These are phyloP conservation scores for Belgica antarctica DNA, from an alignment of 2,888 invertebrate genomes.

Conservation along the genomic window DNA sequence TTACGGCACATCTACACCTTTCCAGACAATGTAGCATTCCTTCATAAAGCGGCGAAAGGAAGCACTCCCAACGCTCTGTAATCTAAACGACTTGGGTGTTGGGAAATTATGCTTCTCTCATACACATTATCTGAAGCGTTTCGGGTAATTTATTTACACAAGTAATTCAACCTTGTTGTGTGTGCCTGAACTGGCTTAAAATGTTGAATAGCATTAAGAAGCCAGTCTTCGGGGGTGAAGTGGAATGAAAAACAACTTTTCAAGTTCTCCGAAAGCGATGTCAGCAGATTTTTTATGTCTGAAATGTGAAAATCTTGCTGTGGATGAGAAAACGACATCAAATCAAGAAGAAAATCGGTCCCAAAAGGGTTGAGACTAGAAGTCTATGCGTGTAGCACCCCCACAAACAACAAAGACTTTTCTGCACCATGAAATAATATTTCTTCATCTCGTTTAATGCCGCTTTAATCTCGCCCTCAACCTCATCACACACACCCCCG, in stretches of 20 bases:
- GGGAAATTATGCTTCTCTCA: conserved; percentile 3
- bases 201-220: too few relatives aligned
- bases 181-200: neutral
- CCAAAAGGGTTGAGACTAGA: neutral
- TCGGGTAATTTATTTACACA: conserved; percentile 25
- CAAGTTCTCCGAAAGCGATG: conserved; percentile 4
- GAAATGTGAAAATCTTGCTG: neutral
- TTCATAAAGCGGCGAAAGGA: neutral
- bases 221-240: too few relatives aligned
- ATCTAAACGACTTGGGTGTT: conserved; percentile 21
- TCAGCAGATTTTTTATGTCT: conserved; percentile 16
- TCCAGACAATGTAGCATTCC: too few relatives aligned
- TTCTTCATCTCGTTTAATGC: neutral
- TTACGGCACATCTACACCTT: too few relatives aligned
- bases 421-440: neutral
- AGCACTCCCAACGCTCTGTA: neutral
- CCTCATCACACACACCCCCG: too few relatives aligned
- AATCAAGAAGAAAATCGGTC: conserved; percentile 1
- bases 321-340: conserved; percentile 11
- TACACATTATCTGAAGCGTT: conserved; percentile 31
- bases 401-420: neutral
- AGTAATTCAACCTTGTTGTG: neutral
- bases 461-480: too few relatives aligned
- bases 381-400: neutral
- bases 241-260: too few relatives aligned